phyloP scores from a whole-genome alignment of 2,888 invertebrate genomes.

The Leptura quadrifasciata region DNA sequence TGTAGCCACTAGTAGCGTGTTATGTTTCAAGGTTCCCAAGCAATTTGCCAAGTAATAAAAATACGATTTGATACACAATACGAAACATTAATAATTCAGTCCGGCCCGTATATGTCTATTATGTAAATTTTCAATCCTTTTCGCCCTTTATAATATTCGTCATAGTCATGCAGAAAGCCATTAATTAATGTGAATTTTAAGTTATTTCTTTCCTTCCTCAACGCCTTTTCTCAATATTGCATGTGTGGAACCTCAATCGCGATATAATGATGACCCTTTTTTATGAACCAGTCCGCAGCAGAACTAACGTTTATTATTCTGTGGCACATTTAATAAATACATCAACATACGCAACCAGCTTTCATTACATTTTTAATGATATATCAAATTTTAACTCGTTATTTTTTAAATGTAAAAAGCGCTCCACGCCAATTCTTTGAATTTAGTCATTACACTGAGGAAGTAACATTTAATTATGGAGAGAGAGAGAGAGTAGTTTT shows the following conservation, averaged over 20 bases:
- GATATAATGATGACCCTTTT: constrained; percentile 34
- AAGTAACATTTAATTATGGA: neutral
- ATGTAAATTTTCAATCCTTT: constrained; percentile 36
- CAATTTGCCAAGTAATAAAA: constrained; percentile 37
- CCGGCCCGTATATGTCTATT: constrained; percentile 13
- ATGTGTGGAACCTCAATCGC: constrained; percentile 32
- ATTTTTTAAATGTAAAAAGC: constrained; percentile 20
- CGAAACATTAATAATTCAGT: constrained; percentile 35
- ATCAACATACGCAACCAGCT: neutral
- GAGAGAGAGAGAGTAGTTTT: no score
- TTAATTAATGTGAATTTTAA: constrained; percentile 36
- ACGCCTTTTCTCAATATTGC: constrained; percentile 34
- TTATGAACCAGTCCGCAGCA: neutral
- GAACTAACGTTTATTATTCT: constrained; percentile 25
- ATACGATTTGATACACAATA: constrained; percentile 22
- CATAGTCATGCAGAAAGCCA: constrained; percentile 35
- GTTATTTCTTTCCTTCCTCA: constrained; percentile 32
- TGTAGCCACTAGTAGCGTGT: neutral
- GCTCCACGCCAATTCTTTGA: neutral
- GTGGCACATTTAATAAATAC: neutral
- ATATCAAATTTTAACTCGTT: constrained; percentile 40
- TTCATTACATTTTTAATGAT: constrained; percentile 38
- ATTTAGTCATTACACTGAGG: neutral
- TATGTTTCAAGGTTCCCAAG: neutral
- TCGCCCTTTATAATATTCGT: constrained; percentile 34